Evolutionary conservation across 2,113 vertebrate species (phyloP).

Genomic region (Uria aalge): DNA sequence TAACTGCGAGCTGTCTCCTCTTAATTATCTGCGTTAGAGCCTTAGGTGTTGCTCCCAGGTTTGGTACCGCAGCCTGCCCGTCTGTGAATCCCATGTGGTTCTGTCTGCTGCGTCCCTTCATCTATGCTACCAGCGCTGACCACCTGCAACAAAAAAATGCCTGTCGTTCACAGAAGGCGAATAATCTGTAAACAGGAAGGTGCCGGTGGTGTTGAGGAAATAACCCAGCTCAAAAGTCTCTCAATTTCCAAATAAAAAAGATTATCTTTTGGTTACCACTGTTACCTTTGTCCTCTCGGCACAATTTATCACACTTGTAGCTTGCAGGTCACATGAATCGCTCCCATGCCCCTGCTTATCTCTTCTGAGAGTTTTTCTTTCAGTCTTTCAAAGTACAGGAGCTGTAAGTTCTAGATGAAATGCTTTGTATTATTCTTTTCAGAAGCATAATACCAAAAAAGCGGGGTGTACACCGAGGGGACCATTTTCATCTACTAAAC

Average conservation of each 20-base stretch:
- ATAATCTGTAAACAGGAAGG: not conserved
- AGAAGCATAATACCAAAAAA: not conserved
- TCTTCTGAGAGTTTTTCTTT: not conserved
- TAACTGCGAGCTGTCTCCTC: not conserved
- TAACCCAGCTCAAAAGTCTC: not conserved
- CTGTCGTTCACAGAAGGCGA: not conserved
- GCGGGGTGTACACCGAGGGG: rapidly evolving
- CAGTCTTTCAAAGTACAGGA: not conserved
- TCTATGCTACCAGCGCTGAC: not conserved
- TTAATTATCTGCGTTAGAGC: rapidly evolving
- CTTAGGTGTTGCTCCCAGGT: not conserved
- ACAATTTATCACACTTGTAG: not conserved
- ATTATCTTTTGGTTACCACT: not conserved
- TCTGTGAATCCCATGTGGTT: not conserved
- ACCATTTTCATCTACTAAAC: not conserved
- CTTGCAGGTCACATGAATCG: rapidly evolving
- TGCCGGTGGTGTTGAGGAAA: not conserved
- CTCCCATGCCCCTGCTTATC: not conserved
- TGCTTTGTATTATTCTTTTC: rapidly evolving
- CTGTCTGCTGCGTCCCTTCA: not conserved
- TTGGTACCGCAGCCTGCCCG: not conserved
- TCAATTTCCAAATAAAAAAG: rapidly evolving
- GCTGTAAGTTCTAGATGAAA: not conserved
- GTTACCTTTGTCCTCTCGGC: not conserved
- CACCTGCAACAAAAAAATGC: not conserved